phyloP scores from a whole-genome alignment of 2,888 invertebrate genomes.

The Candidula unifasciata region DNA sequence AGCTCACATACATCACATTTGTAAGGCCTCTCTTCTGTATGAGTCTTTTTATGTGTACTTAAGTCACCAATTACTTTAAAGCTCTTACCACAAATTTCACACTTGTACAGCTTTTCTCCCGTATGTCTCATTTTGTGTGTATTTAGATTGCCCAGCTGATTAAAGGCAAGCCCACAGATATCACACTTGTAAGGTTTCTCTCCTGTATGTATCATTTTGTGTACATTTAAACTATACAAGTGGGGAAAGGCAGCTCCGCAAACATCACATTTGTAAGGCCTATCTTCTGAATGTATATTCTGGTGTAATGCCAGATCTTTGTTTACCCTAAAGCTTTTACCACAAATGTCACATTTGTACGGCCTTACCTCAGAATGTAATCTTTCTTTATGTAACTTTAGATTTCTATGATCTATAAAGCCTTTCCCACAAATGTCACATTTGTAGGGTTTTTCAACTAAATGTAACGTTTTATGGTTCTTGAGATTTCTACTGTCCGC shows the following conservation, averaged over 20 bases:
- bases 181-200: too few species aligned
- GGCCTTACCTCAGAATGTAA: conserved; percentile 8
- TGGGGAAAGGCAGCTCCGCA: too few species aligned
- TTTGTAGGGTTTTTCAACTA: conserved; percentile 41
- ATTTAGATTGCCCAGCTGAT: not conserved
- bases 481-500: not conserved
- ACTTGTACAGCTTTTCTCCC: conserved; percentile 20
- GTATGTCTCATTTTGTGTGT: conserved; percentile 10
- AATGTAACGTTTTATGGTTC: conserved; percentile 30
- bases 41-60: not conserved
- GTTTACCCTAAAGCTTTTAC: not conserved
- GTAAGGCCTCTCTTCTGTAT: conserved; percentile 9
- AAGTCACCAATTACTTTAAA: not conserved
- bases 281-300: not conserved
- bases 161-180: not conserved
- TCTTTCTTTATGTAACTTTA: conserved; percentile 26
- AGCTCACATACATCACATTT: not conserved
- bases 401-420: not conserved
- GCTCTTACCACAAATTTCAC: not conserved
- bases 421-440: conserved; percentile 33
- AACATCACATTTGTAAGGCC: too few species aligned
- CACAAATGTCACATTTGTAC: too few species aligned
- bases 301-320: conserved; percentile 5
- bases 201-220: not conserved
- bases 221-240: too few species aligned